Percentiles rank a stretch among this genome's conserved stretches.
Evolutionary conservation across 2,888 invertebrate species (phyloP).

Genomic region (Megalurothrips usitatus): DNA sequence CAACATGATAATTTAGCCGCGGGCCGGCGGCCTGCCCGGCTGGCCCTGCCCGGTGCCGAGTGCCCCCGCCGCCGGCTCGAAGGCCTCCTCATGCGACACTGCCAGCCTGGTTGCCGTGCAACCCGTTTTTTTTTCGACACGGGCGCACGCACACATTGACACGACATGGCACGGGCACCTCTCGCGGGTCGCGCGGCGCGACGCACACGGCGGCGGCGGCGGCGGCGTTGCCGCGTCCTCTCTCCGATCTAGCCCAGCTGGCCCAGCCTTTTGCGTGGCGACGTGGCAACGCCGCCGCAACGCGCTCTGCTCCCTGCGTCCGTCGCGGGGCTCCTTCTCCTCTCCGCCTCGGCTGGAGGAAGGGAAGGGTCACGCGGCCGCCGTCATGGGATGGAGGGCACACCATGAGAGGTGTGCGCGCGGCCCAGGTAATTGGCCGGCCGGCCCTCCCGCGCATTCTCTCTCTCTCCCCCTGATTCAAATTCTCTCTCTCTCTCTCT

Average conservation of each 20-base stretch:
- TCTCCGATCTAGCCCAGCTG: background rate
- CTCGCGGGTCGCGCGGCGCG: background rate
- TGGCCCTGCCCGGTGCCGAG: background rate
- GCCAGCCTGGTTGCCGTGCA: background rate
- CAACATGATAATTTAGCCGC: constrained; percentile 22
- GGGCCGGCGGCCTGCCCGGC: background rate
- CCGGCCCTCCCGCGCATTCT: background rate
- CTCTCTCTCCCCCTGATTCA: no score
- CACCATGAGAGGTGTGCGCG: background rate
- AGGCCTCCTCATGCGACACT: no score
- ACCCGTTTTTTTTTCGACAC: background rate
- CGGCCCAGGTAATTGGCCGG: background rate
- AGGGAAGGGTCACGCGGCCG: background rate
- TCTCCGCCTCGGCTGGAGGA: background rate
- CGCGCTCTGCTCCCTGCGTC: background rate
- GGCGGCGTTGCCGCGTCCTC: background rate
- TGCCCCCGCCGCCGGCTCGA: background rate
- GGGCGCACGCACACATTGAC: background rate
- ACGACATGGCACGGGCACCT: background rate
- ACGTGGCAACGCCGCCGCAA: background rate
- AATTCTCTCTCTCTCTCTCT: no score
- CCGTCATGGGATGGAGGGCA: background rate
- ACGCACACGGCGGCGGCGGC: background rate
- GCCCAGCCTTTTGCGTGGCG: background rate
- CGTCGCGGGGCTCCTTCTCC: background rate